phyloP scores from a whole-genome alignment of 2,797 vertebrate genomes.

The Pagetopsis macropterus region DNA sequence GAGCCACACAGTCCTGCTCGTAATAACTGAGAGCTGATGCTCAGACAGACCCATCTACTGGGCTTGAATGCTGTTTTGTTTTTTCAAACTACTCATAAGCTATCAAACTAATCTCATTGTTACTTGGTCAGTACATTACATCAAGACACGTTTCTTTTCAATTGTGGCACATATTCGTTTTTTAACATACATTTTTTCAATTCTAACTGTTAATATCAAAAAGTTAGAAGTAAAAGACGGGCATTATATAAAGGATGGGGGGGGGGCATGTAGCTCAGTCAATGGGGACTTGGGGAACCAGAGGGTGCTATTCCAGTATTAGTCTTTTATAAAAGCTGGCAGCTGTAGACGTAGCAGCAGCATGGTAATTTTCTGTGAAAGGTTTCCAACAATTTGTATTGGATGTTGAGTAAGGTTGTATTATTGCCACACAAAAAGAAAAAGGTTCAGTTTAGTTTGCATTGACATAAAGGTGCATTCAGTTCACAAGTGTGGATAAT shows the following conservation, averaged over 20 bases:
- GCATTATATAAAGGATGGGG: too few relatives aligned
- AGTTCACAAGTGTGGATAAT: background rate
- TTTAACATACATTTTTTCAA: background rate
- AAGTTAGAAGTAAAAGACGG: background rate
- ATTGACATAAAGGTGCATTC: background rate
- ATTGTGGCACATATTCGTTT: background rate
- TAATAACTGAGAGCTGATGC: slow-evolving; percentile 18
- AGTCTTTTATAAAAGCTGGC: background rate
- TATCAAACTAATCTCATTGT: too few relatives aligned
- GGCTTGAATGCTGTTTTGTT: background rate
- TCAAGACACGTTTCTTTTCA: background rate
- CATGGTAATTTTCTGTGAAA: background rate
- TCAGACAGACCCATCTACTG: slow-evolving; percentile 18
- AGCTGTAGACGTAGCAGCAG: background rate
- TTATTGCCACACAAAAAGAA: background rate
- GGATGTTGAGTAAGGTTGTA: background rate
- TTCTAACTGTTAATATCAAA: background rate
- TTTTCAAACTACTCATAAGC: too few relatives aligned
- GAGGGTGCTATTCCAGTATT: too few relatives aligned
- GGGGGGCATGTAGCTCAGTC: too few relatives aligned
- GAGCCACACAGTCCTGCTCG: slow-evolving; percentile 25
- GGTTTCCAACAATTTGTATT: background rate
- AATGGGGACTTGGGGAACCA: too few relatives aligned
- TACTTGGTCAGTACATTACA: background rate
- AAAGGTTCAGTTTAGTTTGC: background rate